Evolutionary conservation across 1,140 invertebrate genomes (phyloP).

Genomic region (Nylanderia fulva): DNA sequence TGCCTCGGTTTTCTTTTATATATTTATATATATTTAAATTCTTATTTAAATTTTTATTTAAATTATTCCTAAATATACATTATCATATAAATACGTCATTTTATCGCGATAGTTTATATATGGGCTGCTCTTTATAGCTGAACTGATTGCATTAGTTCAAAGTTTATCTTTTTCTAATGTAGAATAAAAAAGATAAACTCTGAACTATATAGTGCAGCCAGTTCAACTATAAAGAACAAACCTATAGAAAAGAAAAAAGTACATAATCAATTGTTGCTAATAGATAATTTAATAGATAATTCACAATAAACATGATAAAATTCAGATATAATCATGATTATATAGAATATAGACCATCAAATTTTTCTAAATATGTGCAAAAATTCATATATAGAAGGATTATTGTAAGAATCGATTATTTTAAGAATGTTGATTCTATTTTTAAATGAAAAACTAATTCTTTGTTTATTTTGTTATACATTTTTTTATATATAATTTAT

Average conservation of each 20-base stretch:
- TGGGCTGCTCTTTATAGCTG: no score
- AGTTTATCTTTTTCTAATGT: no score
- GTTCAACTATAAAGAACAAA: no score
- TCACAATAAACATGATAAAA: constrained; percentile 4
- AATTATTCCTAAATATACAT: constrained; percentile 6
- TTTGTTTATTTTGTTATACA: neutral
- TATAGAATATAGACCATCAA: constrained; percentile 4
- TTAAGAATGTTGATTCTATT: neutral
- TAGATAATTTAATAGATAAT: constrained; percentile 12
- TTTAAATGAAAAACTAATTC: neutral
- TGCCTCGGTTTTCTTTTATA: neutral
- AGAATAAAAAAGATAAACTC: no score
- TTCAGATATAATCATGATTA: constrained; percentile 3
- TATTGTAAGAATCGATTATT: no score
- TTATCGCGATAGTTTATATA: constrained; percentile 4
- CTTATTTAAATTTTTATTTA: neutral
- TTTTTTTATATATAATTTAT: constrained; percentile 28
- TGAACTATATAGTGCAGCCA: no score
- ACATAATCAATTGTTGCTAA: neutral
- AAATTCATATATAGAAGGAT: neutral
- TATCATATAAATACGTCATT: neutral
- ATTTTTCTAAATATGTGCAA: neutral
- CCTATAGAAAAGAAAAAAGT: neutral
- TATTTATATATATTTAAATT: no score
- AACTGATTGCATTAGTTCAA: no score